A percentile compares a stretch with the other conserved stretches of the same genome.
phyloP scores from a whole-genome alignment of 2,888 invertebrate genomes.

The Lasius fuliginosus region DNA sequence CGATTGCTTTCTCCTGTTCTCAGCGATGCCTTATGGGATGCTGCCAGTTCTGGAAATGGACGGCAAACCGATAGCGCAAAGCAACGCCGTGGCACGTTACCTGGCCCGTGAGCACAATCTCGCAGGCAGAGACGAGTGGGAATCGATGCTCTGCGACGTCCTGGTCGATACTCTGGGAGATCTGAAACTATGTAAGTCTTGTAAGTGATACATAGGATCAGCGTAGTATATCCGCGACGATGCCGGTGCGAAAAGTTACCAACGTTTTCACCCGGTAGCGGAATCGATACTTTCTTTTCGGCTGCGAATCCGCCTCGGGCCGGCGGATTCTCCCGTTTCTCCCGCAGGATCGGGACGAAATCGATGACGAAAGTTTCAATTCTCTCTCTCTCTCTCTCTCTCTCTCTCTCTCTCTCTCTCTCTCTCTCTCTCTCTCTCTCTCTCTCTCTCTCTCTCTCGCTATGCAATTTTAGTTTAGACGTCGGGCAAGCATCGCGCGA shows the following conservation, averaged over 20 bases:
- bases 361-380: neutral
- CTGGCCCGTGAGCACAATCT: constrained; percentile 87
- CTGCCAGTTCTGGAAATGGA: constrained; percentile 89
- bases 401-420: neutral
- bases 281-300: constrained; percentile 30
- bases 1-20: constrained; percentile 32
- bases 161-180: constrained; percentile 88
- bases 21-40: constrained; percentile 88
- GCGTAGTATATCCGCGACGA: neutral
- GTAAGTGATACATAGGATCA: constrained; percentile 80
- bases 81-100: constrained; percentile 88
- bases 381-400: neutral
- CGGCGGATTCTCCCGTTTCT: neutral
- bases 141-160: constrained; percentile 88
- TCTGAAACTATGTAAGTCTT: constrained; percentile 87
- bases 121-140: constrained; percentile 88
- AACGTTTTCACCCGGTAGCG: neutral
- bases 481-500: neutral
- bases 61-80: constrained; percentile 88
- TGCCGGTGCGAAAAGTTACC: constrained; percentile 1
- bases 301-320: neutral
- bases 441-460: neutral
- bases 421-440: neutral
- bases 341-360: neutral
- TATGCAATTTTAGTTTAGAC: neutral